Evolutionary conservation across 2,888 invertebrate genomes (phyloP), one percentile per base, ranked within the genome.

Genomic region (Quadriops clusia): DNA sequence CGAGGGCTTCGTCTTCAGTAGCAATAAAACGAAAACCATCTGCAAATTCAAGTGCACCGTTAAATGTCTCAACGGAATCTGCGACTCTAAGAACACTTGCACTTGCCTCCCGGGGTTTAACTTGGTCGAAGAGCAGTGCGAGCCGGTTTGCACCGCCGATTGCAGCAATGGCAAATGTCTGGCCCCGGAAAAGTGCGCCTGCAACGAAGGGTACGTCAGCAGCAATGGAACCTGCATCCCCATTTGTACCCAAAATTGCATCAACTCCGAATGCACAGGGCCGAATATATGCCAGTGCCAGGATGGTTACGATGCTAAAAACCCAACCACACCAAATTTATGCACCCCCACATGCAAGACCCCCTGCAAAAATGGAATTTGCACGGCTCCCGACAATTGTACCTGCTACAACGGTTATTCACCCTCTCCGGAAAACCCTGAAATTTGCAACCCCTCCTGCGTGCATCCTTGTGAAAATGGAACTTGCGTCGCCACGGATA

Each of bases 101-200:
- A 16, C 29, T 6, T 43, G 43, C 22, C 28, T 38, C 15, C 11
- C 21, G 2, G 3, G 16, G 23, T 45, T 39, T 23, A 13, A 20
- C 5, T 21, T 11, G 15, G 22, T 18, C 11, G 4, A 16, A 17
- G 16, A 9, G 4, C 10, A 28, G 0, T 36, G 45, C 3, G 44
- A 46, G 10, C 47, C 48, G 3, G 31, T 30, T 7, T 49, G 37
- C 29, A 50, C 49, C 13, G 42, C 29, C 1, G 26, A 33, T 0
- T 68, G 68, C 40, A 29, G 29, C 0, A 42, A 53, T 20, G 58
- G 58, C 0, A 47, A 38, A 1, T 67, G 66, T 37, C 32, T 47
- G 0, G 43, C 42, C 0, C 53, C 56, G 0, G 39, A 53, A 5
- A 23, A 32, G 0, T 64, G 64, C 40, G 17, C 30, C n/a, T 64